Evolutionary conservation across 1,140 invertebrate species (phyloP), one percentile per base, ranked within the genome.

Genomic region (Drosophila tani): DNA sequence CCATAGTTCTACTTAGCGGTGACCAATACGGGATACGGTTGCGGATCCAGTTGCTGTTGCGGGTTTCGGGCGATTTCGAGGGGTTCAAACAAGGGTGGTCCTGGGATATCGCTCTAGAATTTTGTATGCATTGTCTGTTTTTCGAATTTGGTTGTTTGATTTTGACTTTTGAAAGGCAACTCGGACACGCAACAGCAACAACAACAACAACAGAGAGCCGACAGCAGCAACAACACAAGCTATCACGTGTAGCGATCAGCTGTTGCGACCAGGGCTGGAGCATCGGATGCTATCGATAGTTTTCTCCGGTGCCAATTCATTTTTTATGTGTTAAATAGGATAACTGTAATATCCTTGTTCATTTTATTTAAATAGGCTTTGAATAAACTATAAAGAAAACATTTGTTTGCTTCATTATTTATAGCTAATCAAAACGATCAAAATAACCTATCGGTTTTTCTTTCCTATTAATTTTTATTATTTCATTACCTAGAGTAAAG

Each of bases 201-300:
- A 68, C 69, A 65, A 73, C 74, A 83, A 70, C 29, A 69, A 65
- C 24, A 41, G 14, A 47, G 45, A 38, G 19, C 29, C 63, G 12
- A 17, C 40, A 60, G 19, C 27, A 43, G 27, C 51, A 75, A 63
- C 62, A 76, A 70, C 66, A 60, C 21, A 41, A 47, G 60, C 60
- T 50, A 81, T 87, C 84, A 87, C 84, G 84, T 87, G 84, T 90
- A 78, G 49, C 9, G 8, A 68, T 29, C 67, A 70, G 67, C 67
- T 70, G 67, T 21, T 27, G 12, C 2, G 15, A 7, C 21, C 40
- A 71, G 53, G 32, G 40, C 19, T 24, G 9, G 11, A 17, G 3
- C 1, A 5, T 0, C 1, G 5, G 2, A 12, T 12, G 14, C 7
- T 24, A 69, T 69, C 65, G 69, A 69, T 73, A 69, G 32, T 24